phyloP scores from a whole-genome alignment of 1,140 invertebrate species.

The Calosoma granatense region DNA sequence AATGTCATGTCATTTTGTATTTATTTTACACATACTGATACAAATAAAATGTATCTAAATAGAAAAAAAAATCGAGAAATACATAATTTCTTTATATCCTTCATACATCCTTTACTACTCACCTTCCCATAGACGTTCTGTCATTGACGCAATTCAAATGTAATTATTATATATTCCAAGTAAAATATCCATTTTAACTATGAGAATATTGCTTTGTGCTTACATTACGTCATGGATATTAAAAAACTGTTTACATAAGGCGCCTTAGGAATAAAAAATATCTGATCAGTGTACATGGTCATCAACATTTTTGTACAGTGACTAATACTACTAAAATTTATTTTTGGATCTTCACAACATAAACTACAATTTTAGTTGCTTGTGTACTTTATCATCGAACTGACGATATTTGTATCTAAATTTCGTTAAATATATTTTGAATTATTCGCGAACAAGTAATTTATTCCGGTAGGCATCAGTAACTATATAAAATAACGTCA shows the following conservation, averaged over 20 bases:
- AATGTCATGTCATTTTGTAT: slow-evolving; percentile 7
- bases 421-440: too few species aligned
- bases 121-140: too few species aligned
- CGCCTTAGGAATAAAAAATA: not conserved
- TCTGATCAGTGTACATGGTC: not conserved
- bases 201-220: too few species aligned
- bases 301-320: not conserved
- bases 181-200: too few species aligned
- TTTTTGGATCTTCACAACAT: not conserved
- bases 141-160: too few species aligned
- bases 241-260: not conserved
- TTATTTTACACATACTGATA: slow-evolving; percentile 7
- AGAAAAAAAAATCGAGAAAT: too few species aligned
- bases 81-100: too few species aligned
- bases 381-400: not conserved
- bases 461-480: too few species aligned
- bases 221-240: not conserved
- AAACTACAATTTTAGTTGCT: not conserved
- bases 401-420: not conserved
- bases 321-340: not conserved
- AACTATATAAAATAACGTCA: too few species aligned
- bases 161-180: too few species aligned
- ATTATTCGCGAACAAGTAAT: too few species aligned
- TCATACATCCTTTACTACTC: too few species aligned
- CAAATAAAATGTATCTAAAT: slow-evolving; percentile 5